Percentiles rank a stretch among this genome's conserved stretches.
Evolutionary conservation across 2,888 invertebrate species (phyloP).

Genomic region (Machimus atricapillus): DNA sequence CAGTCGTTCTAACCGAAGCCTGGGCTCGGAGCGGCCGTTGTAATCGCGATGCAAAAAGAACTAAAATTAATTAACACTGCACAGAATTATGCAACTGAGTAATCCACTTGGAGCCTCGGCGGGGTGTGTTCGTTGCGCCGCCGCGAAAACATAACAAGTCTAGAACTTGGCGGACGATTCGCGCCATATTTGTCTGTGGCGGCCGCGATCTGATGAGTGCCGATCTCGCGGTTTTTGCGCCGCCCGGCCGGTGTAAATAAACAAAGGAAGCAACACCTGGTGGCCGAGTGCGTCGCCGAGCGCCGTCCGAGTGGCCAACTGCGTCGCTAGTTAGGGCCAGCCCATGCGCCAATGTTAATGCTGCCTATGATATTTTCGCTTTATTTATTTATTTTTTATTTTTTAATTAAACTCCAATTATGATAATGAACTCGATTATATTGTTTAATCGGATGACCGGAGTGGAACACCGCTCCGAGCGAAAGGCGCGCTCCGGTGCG

Average conservation of each 20-base stretch:
- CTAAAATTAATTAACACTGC: slow-evolving; percentile 6
- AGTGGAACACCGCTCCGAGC: background rate
- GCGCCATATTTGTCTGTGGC: background rate
- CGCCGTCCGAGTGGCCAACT: background rate
- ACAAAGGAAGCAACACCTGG: background rate
- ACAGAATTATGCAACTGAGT: background rate
- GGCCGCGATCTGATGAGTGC: background rate
- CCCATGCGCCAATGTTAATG: background rate
- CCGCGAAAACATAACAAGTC: background rate
- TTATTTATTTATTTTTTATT: background rate
- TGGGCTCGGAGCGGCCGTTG: background rate
- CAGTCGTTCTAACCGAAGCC: background rate
- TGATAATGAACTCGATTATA: slow-evolving; percentile 35
- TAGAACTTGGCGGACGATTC: background rate
- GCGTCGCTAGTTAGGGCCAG: background rate
- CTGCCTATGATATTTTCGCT: background rate
- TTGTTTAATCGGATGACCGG: slow-evolving; percentile 3
- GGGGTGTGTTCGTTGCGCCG: background rate
- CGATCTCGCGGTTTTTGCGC: background rate
- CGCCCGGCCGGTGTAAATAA: background rate
- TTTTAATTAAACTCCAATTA: slow-evolving; percentile 28
- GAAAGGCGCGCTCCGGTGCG: background rate
- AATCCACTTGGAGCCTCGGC: background rate
- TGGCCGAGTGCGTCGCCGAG: background rate
- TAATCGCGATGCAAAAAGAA: background rate